These are phyloP conservation scores for Hybognathus amarus DNA, from an alignment of 2,797 vertebrate genomes.

Conservation along the genomic window DNA sequence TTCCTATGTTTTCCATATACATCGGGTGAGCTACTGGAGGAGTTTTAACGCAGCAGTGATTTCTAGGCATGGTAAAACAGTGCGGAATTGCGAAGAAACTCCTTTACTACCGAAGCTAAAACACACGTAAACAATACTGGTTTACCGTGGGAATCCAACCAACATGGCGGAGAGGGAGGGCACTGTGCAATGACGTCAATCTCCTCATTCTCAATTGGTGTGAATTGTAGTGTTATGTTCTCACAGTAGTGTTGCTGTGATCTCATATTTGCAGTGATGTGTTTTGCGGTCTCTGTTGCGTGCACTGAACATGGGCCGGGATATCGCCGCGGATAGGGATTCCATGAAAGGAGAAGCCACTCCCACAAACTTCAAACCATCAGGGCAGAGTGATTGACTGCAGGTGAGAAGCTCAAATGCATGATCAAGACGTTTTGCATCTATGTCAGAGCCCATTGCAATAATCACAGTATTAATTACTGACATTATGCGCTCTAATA, in stretches of 20 bases:
- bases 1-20: too few relatives aligned
- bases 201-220: too few relatives aligned
- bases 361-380: slow-evolving; percentile 92
- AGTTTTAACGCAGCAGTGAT: too few relatives aligned
- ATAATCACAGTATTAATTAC: neutral
- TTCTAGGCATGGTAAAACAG: too few relatives aligned
- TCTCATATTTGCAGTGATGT: slow-evolving; percentile 83
- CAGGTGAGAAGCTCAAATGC: slow-evolving; percentile 79
- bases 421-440: neutral
- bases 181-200: too few relatives aligned
- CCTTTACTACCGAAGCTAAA: too few relatives aligned
- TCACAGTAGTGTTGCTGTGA: neutral
- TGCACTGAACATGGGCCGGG: slow-evolving; percentile 91
- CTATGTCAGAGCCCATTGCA: neutral
- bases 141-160: too few relatives aligned
- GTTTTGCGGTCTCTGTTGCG: slow-evolving; percentile 95
- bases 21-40: too few relatives aligned
- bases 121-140: too few relatives aligned
- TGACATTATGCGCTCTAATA: neutral
- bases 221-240: neutral
- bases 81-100: too few relatives aligned
- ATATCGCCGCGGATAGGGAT: slow-evolving; percentile 89
- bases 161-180: too few relatives aligned
- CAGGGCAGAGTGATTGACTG: slow-evolving; percentile 94
- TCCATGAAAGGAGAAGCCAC: slow-evolving; percentile 94